Evolutionary conservation across 2,888 invertebrate species (phyloP).

Genomic region (Ashinkailepas kermadecensis): DNA sequence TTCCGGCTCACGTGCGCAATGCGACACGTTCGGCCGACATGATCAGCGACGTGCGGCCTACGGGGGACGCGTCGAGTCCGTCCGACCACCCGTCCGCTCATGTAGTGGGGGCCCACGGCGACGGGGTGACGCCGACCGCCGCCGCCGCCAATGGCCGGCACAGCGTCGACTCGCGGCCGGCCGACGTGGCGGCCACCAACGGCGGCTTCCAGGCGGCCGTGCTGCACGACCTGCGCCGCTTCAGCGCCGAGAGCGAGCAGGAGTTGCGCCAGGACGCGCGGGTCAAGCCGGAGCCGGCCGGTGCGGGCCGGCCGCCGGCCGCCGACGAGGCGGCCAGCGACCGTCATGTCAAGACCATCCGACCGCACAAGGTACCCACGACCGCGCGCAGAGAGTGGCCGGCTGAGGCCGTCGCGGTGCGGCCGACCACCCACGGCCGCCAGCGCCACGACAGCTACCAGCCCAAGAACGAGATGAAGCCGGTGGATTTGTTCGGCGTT

Average conservation of each 20-base stretch:
- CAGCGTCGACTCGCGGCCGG: too few species aligned
- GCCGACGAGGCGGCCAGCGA: not conserved
- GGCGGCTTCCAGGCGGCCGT: constrained; percentile 10
- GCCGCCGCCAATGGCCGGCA: too few species aligned
- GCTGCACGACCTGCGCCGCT: constrained; percentile 17
- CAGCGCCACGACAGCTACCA: constrained; percentile 34
- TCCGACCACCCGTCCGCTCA: not conserved
- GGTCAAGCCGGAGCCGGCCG: not conserved
- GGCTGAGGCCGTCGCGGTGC: constrained; percentile 38
- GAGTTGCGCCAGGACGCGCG: constrained; percentile 3
- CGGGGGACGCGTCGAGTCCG: not conserved
- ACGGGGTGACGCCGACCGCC: not conserved
- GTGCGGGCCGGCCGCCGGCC: not conserved
- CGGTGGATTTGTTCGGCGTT: not conserved
- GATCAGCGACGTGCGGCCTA: not conserved
- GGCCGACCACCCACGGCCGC: constrained; percentile 40
- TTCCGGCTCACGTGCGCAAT: not conserved
- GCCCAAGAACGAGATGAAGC: constrained; percentile 35
- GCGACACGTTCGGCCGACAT: not conserved
- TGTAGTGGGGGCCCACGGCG: not conserved
- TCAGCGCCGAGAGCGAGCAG: constrained; percentile 18
- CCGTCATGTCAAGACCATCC: not conserved
- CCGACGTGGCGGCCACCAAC: not conserved
- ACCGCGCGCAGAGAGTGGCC: constrained; percentile 37
- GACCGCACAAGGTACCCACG: constrained; percentile 11